phyloP scores from a whole-genome alignment of 2,797 vertebrate genomes.

The Crocidura indochinensis region DNA sequence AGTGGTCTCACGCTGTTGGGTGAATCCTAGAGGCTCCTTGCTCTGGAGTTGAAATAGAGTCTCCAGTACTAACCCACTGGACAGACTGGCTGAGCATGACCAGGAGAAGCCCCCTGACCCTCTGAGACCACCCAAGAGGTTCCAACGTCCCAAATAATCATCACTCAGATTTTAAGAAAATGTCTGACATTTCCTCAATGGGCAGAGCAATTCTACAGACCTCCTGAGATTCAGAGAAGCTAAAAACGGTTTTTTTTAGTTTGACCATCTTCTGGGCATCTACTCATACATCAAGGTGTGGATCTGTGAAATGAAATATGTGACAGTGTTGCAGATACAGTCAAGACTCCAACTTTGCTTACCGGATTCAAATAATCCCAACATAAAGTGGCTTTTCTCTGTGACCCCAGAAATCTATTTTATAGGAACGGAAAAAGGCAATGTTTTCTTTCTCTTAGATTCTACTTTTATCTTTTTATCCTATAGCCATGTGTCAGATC shows the following conservation, averaged over 20 bases:
- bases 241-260: neutral
- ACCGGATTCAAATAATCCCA: neutral
- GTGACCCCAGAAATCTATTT: neutral
- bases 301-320: neutral
- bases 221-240: neutral
- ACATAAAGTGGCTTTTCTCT: neutral
- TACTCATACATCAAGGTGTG: neutral
- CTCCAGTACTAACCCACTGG: too few species aligned
- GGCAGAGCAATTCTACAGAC: neutral
- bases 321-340: neutral
- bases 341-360: neutral
- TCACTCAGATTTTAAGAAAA: neutral
- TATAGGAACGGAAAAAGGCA: slow-evolving; percentile 4
- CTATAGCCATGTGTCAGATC: neutral
- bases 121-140: too few species aligned
- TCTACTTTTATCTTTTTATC: neutral
- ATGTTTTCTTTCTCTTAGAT: neutral
- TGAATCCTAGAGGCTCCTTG: too few species aligned
- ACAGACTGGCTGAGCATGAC: too few species aligned
- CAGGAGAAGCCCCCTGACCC: too few species aligned
- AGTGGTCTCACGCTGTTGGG: too few species aligned
- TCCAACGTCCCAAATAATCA: neutral
- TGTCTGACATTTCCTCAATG: slow-evolving; percentile 32
- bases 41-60: too few species aligned
- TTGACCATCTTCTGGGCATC: neutral